These are phyloP conservation scores for Trinorchestia longiramus DNA, from an alignment of 1,140 invertebrate species.

Conservation along the genomic window DNA sequence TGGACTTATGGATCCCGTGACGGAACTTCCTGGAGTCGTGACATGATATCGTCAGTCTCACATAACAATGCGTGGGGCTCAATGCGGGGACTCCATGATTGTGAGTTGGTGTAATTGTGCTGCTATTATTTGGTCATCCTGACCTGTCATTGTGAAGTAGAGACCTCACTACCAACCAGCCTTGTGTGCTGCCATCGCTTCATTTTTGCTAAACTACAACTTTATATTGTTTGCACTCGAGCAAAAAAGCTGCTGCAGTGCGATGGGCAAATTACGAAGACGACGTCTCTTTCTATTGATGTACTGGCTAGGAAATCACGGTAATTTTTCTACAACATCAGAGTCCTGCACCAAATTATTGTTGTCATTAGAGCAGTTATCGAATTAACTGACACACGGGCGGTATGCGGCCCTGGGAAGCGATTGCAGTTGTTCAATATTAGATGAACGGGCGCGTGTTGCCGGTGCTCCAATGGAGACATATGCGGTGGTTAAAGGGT, in stretches of 20 bases:
- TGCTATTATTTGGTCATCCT: constrained; percentile 45
- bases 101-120: constrained; percentile 29
- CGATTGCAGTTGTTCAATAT: constrained; percentile 43
- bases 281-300: constrained; percentile 30
- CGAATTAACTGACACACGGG: constrained; percentile 23
- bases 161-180: background rate
- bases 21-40: constrained; percentile 39
- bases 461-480: constrained; percentile 12
- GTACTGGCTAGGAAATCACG: background rate
- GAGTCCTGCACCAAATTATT: constrained; percentile 23
- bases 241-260: background rate
- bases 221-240: background rate
- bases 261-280: background rate
- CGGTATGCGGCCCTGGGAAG: constrained; percentile 29
- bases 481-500: background rate
- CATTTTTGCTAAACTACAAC: background rate
- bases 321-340: background rate
- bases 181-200: background rate
- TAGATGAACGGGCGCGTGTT: constrained; percentile 15
- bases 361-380: constrained; percentile 36
- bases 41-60: background rate
- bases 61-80: constrained; percentile 7
- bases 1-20: background rate
- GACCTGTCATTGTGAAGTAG: constrained; percentile 31
- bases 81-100: background rate